phyloP scores from a whole-genome alignment of 2,888 invertebrate species.

The Thumatha senex region DNA sequence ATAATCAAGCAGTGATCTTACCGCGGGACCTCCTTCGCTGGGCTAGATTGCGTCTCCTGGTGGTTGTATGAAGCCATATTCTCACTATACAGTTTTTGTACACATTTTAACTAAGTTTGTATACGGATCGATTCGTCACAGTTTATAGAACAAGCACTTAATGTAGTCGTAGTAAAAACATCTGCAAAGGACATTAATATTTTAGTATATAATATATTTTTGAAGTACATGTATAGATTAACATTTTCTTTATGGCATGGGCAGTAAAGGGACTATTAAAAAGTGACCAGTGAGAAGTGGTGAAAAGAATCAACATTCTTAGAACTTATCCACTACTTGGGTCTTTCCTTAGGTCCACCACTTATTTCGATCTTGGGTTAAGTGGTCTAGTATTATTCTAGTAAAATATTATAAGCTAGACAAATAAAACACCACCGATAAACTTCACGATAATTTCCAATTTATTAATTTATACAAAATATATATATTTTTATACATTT shows the following conservation, averaged over 20 bases:
- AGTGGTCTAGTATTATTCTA: no score
- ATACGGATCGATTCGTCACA: constrained; percentile 19
- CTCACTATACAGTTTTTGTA: constrained; percentile 45
- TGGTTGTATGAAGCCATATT: constrained; percentile 66
- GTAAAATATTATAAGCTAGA: no score
- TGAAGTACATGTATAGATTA: background rate
- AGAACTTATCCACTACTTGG: no score
- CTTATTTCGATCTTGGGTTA: no score
- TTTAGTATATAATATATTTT: background rate
- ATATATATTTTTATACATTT: no score
- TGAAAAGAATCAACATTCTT: no score
- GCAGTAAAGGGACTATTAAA: background rate
- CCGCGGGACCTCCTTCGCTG: constrained; percentile 69
- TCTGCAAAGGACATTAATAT: constrained; percentile 23
- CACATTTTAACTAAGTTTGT: constrained; percentile 43
- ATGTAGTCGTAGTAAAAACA: constrained; percentile 34
- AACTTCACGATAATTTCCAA: no score
- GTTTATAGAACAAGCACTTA: constrained; percentile 32
- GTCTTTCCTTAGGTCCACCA: no score
- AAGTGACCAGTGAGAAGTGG: no score
- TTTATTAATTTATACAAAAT: no score
- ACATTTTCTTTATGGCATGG: background rate
- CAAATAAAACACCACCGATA: no score
- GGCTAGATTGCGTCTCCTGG: constrained; percentile 71
- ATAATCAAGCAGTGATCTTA: no score